phyloP scores from a whole-genome alignment of 2,113 vertebrate species.

The Trichechus manatus region DNA sequence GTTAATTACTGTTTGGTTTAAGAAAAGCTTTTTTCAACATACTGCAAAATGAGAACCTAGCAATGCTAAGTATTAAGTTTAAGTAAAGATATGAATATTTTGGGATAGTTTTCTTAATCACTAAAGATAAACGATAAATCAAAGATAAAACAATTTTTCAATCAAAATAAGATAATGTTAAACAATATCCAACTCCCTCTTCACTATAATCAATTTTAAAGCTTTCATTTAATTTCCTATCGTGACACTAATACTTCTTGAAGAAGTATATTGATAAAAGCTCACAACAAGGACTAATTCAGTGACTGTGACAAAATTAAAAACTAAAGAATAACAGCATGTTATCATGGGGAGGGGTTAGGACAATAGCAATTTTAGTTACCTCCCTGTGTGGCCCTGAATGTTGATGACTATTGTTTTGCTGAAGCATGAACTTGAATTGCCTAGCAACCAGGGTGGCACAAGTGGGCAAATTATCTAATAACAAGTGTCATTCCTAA shows the following conservation, averaged over 20 bases:
- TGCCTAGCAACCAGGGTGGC: background rate
- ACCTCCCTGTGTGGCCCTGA: background rate
- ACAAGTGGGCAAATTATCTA: background rate
- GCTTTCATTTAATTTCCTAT: conserved; percentile 3
- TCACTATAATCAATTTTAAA: conserved; percentile 28
- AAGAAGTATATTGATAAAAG: background rate
- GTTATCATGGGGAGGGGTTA: background rate
- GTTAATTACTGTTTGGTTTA: background rate
- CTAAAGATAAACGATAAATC: background rate
- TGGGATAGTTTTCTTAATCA: background rate
- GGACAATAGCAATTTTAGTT: background rate
- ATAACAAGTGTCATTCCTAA: background rate
- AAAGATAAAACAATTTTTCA: conserved; percentile 42
- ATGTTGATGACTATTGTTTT: background rate
- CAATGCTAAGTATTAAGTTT: conserved; percentile 2
- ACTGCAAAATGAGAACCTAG: background rate
- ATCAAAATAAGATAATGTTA: conserved; percentile 25
- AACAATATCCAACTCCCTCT: conserved; percentile 17
- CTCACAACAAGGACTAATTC: conserved; percentile 27
- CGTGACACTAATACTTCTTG: background rate
- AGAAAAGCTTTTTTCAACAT: conserved; percentile 26
- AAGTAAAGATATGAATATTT: conserved; percentile 27
- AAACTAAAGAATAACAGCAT: background rate
- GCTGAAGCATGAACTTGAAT: background rate
- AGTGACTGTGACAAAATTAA: background rate